Percentiles rank a stretch among this genome's conserved stretches.
phyloP scores from a whole-genome alignment of 2,888 invertebrate species.

The Oscheius onirici region DNA sequence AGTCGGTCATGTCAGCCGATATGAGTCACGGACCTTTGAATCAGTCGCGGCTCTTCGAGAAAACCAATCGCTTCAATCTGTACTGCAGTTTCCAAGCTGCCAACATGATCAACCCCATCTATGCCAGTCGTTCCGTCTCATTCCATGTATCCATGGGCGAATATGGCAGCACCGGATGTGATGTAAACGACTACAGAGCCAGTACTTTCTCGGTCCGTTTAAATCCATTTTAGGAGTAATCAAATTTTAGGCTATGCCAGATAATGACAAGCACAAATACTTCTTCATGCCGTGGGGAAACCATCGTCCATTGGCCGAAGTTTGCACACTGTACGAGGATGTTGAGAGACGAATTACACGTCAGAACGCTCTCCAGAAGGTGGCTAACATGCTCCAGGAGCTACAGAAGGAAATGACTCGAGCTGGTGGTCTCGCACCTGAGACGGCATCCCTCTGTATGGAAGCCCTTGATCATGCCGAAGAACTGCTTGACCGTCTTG shows the following conservation, averaged over 20 bases:
- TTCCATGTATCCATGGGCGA: slow-evolving; percentile 49
- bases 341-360: slow-evolving; percentile 56
- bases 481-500: slow-evolving; percentile 35
- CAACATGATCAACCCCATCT: slow-evolving; percentile 62
- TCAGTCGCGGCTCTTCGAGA: slow-evolving; percentile 33
- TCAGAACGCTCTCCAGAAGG: slow-evolving; percentile 54
- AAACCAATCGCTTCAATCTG: slow-evolving; percentile 42
- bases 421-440: slow-evolving; percentile 38
- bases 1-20: slow-evolving; percentile 32
- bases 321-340: slow-evolving; percentile 57
- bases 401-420: slow-evolving; percentile 7
- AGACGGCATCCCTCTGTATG: slow-evolving; percentile 38
- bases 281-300: slow-evolving; percentile 70
- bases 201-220: slow-evolving; percentile 48
- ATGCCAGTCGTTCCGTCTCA: slow-evolving; percentile 50
- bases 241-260: slow-evolving; percentile 62
- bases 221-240: background rate
- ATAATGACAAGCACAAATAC: slow-evolving; percentile 57
- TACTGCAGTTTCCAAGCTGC: slow-evolving; percentile 58
- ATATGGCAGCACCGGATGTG: slow-evolving; percentile 37
- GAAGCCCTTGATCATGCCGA: slow-evolving; percentile 41
- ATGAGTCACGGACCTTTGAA: slow-evolving; percentile 5
- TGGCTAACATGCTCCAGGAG: slow-evolving; percentile 20
- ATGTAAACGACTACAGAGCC: slow-evolving; percentile 30
- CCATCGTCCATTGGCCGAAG: slow-evolving; percentile 60